Percentiles rank a stretch among this genome's conserved stretches.
Evolutionary conservation across 2,797 vertebrate genomes (phyloP).

Genomic region (Crocodylus rhombifer): DNA sequence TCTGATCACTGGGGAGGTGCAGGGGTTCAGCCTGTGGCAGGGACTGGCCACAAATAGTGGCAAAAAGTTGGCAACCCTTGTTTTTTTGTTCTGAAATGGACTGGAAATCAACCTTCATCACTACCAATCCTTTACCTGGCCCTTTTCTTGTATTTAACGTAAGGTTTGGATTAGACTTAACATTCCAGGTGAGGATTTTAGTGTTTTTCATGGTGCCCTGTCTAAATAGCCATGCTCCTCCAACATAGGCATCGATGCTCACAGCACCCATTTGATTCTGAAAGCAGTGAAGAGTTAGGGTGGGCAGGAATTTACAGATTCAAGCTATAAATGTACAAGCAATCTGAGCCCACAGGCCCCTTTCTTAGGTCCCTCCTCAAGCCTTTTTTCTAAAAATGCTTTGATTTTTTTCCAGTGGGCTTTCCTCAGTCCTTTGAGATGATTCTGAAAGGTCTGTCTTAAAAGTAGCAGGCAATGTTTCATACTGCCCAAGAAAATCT

Average conservation of each 20-base stretch:
- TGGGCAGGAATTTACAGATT: neutral
- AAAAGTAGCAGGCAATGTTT: fast-evolving
- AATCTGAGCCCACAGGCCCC: neutral
- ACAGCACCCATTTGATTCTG: neutral
- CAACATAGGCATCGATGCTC: neutral
- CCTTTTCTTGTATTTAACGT: neutral
- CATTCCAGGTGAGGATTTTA: neutral
- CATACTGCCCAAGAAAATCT: neutral
- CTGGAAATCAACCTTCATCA: neutral
- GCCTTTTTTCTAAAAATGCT: neutral
- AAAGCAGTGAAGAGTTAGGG: neutral
- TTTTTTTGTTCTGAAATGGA: no score
- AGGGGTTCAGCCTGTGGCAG: no score
- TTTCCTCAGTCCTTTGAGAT: neutral
- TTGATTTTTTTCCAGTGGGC: neutral
- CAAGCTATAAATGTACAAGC: neutral
- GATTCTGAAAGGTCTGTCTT: neutral
- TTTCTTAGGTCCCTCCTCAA: neutral
- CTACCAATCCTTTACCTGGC: neutral
- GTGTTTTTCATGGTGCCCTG: neutral
- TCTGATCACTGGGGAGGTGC: no score
- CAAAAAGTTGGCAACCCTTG: no score
- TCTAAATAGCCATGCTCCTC: neutral
- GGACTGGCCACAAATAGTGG: no score
- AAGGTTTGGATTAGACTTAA: neutral